Percentiles rank a stretch among this genome's conserved stretches.
phyloP scores from a whole-genome alignment of 1,140 invertebrate species.

The Drosophila gunungcola region DNA sequence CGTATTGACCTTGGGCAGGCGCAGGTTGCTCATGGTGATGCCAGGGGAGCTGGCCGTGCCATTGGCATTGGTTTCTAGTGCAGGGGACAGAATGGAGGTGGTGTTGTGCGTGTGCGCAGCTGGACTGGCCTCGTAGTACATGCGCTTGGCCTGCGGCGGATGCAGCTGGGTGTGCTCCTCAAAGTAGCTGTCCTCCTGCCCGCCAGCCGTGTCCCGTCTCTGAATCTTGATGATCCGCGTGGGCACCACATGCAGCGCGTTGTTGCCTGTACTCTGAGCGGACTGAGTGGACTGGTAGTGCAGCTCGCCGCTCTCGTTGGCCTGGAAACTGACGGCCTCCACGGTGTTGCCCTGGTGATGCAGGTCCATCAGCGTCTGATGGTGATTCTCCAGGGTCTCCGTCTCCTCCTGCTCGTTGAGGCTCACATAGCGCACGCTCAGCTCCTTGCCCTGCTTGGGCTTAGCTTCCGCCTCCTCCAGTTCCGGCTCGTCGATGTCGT shows the following conservation, averaged over 20 bases:
- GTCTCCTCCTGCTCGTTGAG: slow-evolving; percentile 52
- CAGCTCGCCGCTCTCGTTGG: slow-evolving; percentile 66
- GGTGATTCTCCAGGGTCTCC: slow-evolving; percentile 53
- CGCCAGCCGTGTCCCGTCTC: slow-evolving; percentile 53
- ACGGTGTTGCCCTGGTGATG: slow-evolving; percentile 48
- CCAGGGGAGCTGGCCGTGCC: slow-evolving; percentile 27
- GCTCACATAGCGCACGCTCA: slow-evolving; percentile 50
- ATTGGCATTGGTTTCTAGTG: slow-evolving; percentile 29
- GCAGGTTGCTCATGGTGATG: slow-evolving; percentile 46
- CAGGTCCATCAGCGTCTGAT: slow-evolving; percentile 59
- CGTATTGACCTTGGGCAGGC: slow-evolving; percentile 53
- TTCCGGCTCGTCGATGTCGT: slow-evolving; percentile 74
- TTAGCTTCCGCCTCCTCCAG: slow-evolving; percentile 63
- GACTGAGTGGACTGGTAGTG: slow-evolving; percentile 57
- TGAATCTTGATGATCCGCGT: slow-evolving; percentile 78
- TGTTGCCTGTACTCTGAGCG: slow-evolving; percentile 25
- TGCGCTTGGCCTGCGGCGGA: slow-evolving; percentile 57
- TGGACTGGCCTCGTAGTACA: slow-evolving; percentile 63
- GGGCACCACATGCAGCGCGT: slow-evolving; percentile 62
- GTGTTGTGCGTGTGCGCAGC: slow-evolving; percentile 37
- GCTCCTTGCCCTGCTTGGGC: slow-evolving; percentile 64
- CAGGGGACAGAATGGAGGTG: slow-evolving; percentile 56
- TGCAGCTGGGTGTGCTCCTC: slow-evolving; percentile 57
- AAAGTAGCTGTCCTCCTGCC: slow-evolving; percentile 60
- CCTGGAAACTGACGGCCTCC: slow-evolving; percentile 70